Evolutionary conservation across 2,888 invertebrate species (phyloP), one percentile per base, ranked within the genome.

Genomic region (Epinotia ramella): DNA sequence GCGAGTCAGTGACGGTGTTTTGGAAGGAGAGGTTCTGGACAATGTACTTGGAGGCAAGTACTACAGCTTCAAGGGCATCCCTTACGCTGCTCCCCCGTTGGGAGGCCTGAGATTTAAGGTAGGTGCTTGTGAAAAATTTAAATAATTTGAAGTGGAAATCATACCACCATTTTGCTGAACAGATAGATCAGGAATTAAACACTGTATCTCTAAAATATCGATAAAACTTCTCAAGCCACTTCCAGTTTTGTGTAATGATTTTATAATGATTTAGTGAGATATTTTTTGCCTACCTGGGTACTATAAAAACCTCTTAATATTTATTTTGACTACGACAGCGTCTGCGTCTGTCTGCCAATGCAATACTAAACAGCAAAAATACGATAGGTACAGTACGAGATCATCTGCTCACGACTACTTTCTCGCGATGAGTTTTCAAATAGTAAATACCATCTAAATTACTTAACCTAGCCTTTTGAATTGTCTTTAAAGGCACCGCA

Each of bases 81-180:
- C 93, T 13, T 94, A 91, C 69, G 94, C 93, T 3, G 80, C 86
- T 53, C 90, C 94, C 24, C 93, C 93, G 0, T 28, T 93, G 2
- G 88, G 88, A 4, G 79, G 89, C 64, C 83, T 93, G 6, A 83
- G 94, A 80, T 94, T 93, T 78, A 85, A 91, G 89, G 93, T 93
- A 28, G 40, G 20, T 33, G 13, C 16, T 2, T n/a, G 33, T 33
- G 7, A 6, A 33, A 33, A 40, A 40, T 1, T 0, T 9, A 40
- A 40, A 9, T n/a, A n/a, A n/a, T 49, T 53, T 53, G n/a, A 7
- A 2, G 16, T 40, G 40, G 40, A 40, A 40, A 40, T 49, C 6
- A 4, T 24, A 24, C 13, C 24, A 16, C 3, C 3, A 24, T 24
- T 49, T 66, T 28, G 16, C 49, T 28, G 13, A 53, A 4, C 53